phyloP scores from a whole-genome alignment of 2,797 vertebrate genomes.

The Galago senegalensis region DNA sequence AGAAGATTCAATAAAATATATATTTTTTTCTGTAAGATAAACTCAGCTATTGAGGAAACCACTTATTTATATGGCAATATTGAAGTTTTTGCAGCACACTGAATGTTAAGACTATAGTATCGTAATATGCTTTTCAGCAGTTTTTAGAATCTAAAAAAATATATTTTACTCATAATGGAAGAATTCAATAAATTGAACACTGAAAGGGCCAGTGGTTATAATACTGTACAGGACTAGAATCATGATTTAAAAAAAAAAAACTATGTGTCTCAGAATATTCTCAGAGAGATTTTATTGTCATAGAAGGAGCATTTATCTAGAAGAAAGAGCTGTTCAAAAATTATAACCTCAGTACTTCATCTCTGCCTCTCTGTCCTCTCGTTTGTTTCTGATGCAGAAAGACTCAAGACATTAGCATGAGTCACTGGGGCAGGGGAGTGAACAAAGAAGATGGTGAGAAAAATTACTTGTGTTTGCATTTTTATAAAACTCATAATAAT shows the following conservation, averaged over 20 bases:
- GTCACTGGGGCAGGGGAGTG: neutral
- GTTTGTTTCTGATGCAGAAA: conserved; percentile 29
- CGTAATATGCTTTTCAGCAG: neutral
- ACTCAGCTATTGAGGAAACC: conserved; percentile 37
- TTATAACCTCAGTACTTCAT: neutral
- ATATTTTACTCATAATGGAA: conserved; percentile 54
- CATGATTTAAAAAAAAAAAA: neutral
- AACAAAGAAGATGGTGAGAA: neutral
- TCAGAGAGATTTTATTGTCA: neutral
- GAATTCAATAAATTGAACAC: conserved; percentile 18
- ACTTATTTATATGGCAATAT: neutral
- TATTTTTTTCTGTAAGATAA: neutral
- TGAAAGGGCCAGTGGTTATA: neutral
- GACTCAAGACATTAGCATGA: neutral
- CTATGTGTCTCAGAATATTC: neutral
- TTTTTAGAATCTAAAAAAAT: conserved; percentile 60
- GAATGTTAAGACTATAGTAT: neutral
- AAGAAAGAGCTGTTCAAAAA: conserved; percentile 45
- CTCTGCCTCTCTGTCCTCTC: neutral
- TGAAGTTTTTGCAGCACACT: conserved; percentile 1
- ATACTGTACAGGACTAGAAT: neutral
- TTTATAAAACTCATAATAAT: neutral
- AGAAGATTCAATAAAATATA: neutral
- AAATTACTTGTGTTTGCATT: neutral
- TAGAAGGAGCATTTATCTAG: neutral